Evolutionary conservation across 2,888 invertebrate genomes (phyloP).

Genomic region (Crematogaster levior): DNA sequence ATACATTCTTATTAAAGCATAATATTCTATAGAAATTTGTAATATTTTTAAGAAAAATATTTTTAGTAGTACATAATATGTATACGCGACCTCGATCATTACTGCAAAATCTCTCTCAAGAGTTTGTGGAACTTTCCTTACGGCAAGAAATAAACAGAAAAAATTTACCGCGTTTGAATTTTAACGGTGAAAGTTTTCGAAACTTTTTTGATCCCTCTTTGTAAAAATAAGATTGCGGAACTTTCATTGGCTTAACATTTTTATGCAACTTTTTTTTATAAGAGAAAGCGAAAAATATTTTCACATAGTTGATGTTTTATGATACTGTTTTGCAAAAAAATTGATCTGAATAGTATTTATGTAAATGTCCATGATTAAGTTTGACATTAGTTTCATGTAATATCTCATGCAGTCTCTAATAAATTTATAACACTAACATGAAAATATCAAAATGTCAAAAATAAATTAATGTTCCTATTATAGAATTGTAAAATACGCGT

Average conservation of each 20-base stretch:
- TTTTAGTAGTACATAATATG: slow-evolving; percentile 6
- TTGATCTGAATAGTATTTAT: background rate
- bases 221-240: slow-evolving; percentile 3
- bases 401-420: background rate
- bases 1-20: background rate
- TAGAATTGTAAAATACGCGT: background rate
- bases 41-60: too few relatives aligned
- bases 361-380: background rate
- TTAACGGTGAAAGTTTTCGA: slow-evolving; percentile 67
- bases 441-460: too few relatives aligned
- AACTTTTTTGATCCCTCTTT: slow-evolving; percentile 56
- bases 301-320: background rate
- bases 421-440: background rate
- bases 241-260: slow-evolving; percentile 18
- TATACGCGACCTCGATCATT: slow-evolving; percentile 42
- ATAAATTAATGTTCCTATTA: too few relatives aligned
- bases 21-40: background rate
- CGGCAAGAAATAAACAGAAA: slow-evolving; percentile 29
- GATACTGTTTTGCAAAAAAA: background rate
- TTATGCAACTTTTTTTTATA: slow-evolving; percentile 6
- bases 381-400: background rate
- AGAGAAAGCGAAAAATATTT: background rate
- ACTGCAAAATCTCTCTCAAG: slow-evolving; percentile 41
- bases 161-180: slow-evolving; percentile 68
- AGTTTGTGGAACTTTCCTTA: slow-evolving; percentile 67